These are phyloP conservation scores for Tapera naevia DNA, from an alignment of 2,797 vertebrate genomes.

Conservation along the genomic window DNA sequence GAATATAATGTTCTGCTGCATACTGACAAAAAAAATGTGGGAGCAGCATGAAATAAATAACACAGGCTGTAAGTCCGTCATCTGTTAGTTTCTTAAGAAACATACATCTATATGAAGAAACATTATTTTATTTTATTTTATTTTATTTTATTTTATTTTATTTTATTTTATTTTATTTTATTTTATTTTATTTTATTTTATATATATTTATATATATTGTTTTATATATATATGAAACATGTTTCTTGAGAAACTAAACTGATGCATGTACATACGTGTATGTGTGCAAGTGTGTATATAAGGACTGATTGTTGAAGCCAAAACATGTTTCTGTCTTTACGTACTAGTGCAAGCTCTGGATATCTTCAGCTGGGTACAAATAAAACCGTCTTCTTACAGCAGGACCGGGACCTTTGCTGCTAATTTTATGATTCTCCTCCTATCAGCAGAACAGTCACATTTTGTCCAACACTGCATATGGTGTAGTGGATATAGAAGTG, in stretches of 20 bases:
- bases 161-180: neutral
- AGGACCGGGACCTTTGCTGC: neutral
- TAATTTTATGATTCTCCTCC: neutral
- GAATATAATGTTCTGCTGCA: neutral
- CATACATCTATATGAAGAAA: neutral
- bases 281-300: neutral
- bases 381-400: neutral
- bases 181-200: no score
- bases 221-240: neutral
- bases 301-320: neutral
- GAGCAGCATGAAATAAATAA: neutral
- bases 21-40: neutral
- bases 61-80: neutral
- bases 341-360: neutral
- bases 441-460: neutral
- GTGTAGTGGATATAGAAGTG: neutral
- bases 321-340: neutral
- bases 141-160: neutral
- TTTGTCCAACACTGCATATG: neutral
- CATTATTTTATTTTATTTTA: neutral
- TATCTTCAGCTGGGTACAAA: neutral
- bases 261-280: fast-evolving
- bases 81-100: neutral
- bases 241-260: neutral
- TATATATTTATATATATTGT: no score